Percentiles rank a stretch among this genome's conserved stretches.
These are phyloP conservation scores for Himalopsyche japonica DNA, from an alignment of 2,888 invertebrate species.

Conservation along the genomic window DNA sequence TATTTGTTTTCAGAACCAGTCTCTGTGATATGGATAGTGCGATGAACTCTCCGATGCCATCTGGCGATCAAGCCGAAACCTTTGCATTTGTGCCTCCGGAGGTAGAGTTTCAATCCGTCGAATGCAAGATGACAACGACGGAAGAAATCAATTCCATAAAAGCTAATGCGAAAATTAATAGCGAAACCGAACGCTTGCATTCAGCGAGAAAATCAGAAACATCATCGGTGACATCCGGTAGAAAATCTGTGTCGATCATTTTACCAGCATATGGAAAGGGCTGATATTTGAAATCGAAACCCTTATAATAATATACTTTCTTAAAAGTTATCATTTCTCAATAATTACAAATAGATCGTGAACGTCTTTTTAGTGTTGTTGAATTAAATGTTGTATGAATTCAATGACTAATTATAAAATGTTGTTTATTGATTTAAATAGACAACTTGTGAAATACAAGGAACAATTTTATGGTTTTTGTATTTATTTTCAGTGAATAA, in stretches of 20 bases:
- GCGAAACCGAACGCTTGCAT: not conserved
- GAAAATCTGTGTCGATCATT: conserved; percentile 38
- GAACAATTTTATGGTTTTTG: not conserved
- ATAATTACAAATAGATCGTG: not conserved
- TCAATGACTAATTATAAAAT: not conserved
- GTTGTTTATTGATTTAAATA: not conserved
- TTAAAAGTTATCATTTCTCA: not conserved
- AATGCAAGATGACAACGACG: conserved; percentile 56
- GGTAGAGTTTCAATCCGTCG: conserved; percentile 55
- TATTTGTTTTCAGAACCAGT: conserved; percentile 26
- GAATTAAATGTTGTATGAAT: not conserved
- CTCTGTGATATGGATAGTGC: conserved; percentile 38
- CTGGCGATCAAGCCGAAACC: conserved; percentile 53
- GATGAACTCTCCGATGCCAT: conserved; percentile 37
- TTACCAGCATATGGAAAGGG: conserved; percentile 32
- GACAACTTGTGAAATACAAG: not conserved
- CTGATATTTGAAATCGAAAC: conserved; percentile 16
- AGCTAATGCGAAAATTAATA: conserved; percentile 27
- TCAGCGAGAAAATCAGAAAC: conserved; percentile 28
- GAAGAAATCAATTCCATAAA: conserved; percentile 47
- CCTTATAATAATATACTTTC: not conserved
- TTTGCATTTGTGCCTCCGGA: conserved; percentile 56
- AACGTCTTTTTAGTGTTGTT: not conserved
- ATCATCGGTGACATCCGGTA: conserved; percentile 26
- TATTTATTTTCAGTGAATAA: not conserved